Percentiles rank a stretch among this genome's conserved stretches.
phyloP scores from a whole-genome alignment of 92 coral and sea anemone genomes.

The Plumapathes pennacea region DNA sequence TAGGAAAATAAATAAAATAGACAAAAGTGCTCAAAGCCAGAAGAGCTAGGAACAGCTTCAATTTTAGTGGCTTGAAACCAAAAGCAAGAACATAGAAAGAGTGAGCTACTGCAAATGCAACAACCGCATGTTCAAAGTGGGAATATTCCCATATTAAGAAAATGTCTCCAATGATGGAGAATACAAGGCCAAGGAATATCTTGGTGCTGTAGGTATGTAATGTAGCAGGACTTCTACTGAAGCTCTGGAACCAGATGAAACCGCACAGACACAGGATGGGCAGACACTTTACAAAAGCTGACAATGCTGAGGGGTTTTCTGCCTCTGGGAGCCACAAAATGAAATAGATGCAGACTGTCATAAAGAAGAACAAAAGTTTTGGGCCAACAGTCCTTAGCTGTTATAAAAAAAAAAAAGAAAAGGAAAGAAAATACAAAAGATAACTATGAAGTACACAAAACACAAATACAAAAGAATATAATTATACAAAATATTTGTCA shows the following conservation, averaged over 20 bases:
- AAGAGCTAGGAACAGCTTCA: conserved; percentile 9
- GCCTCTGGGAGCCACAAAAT: conserved; percentile 57
- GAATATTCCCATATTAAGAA: conserved; percentile 59
- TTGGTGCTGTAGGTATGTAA: conserved; percentile 39
- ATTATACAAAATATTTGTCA: too few species aligned
- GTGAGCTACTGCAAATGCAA: conserved; percentile 57
- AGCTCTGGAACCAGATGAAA: conserved; percentile 45
- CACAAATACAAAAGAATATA: too few species aligned
- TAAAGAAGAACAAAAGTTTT: conserved; percentile 48
- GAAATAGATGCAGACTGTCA: conserved; percentile 46
- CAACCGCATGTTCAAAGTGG: conserved; percentile 42
- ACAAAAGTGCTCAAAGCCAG: conserved; percentile 2
- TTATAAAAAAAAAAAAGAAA: not conserved
- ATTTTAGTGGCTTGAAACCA: conserved; percentile 41
- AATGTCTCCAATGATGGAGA: conserved; percentile 63
- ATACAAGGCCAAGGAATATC: conserved; percentile 51
- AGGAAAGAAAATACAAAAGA: too few species aligned
- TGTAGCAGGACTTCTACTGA: conserved; percentile 18
- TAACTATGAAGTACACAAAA: too few species aligned
- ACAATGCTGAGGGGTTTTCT: conserved; percentile 34
- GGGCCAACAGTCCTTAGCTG: conserved; percentile 48
- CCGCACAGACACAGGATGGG: conserved; percentile 60
- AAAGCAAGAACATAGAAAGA: conserved; percentile 50
- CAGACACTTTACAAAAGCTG: conserved; percentile 45
- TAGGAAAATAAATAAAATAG: conserved; percentile 38